Base-by-base conservation (phyloP, 2,113 vertebrate species). In the Xiphophorus hellerii region DNA sequence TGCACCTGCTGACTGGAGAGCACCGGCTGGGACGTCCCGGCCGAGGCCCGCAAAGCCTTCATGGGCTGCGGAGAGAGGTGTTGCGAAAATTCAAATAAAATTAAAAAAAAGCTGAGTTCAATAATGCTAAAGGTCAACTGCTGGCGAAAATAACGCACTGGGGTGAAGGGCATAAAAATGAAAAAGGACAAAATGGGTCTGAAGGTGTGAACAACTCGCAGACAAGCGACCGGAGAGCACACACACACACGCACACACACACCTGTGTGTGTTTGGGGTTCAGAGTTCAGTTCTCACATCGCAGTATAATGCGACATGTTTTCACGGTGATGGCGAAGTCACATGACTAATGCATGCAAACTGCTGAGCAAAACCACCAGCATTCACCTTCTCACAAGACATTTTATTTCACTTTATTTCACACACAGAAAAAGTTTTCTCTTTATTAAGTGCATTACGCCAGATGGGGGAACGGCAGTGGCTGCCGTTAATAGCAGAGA, bases 11-110 rank as follows among this genome's bases (percentile, higher is more conserved):
- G 91, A 33, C 76, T 74, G 83, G 93, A 91, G 65, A 95, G 85
- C 28, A 95, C 94, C 0, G 94, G 94, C 89, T 95, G 92, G n/a
- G 94, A 95, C 0, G 94, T 95, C 42, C 94, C 88, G 0, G 94
- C 94, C 48, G 94, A 85, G 14, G 94, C 94, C 51, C 89, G 82
- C 74, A 95, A 84, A 67, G 93, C 93, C 82, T 94, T 94, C 92
- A 95, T 87, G 31, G 94, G 94, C 94, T 95, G 44, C 1, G 33
- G 29, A 65, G 17, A 44, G 31, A 62, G 17, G 35, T 1, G 3
- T 29, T 58, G 44, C 27, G 2, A 30, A 31, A 7, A 30, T 37
- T 37, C 0, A 11, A 35, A 37, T 37, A 37, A 37, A 37, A 11
- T 3, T 33, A 1, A 10, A 12, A 0, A 10, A 42, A 62, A 58